Evolutionary conservation across 2,797 vertebrate species (phyloP), one percentile per base, ranked within the genome.

Genomic region (Oreonectes daqikongensis): DNA sequence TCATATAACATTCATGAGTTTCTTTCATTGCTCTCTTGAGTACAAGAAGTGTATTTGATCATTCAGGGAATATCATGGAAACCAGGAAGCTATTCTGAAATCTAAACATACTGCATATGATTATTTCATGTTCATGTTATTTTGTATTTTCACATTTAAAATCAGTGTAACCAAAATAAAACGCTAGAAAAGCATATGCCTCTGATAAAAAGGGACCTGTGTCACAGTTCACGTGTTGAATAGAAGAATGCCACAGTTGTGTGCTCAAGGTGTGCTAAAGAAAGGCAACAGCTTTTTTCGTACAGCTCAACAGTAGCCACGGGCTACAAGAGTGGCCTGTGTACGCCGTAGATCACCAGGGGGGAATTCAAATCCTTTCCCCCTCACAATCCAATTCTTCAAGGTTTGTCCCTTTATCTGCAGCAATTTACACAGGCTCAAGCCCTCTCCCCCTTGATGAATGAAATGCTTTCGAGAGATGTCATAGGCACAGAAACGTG

Each of bases 381-480:
- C 69, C 79, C 76, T 79, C 78, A 80, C 85, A 86, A 86, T 86
- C 84, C 80, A 86, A 86, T 86, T 83, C 82, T 80, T 85, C 84
- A 84, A 75, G 70, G 80, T 80, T 65, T 83, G 81, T 83, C 81
- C 80, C 65, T 82, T 84, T 84, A 82, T 85, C 85, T 79, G 75
- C 71, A 68, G 79, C 85, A 83, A 86, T 86, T 85, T 86, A 78
- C 80, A 69, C 77, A 69, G 81, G 83, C 86, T 85, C 77, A 81
- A 79, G 81, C 80, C 80, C 75, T 82, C 81, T 85, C 77, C 75
- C 73, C 74, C 75, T 80, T 86, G 85, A 88, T 85, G 84, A 88
- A 88, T 86, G 85, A 88, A 85, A 88, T 79, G 78, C 78, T 86
- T 85, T 85, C 81, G 64, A 85, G 82, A 85, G 84, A 82, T 88